Conservation (phyloP, 64 coral and sea anemone species). For the Porites australiensis region DNA sequence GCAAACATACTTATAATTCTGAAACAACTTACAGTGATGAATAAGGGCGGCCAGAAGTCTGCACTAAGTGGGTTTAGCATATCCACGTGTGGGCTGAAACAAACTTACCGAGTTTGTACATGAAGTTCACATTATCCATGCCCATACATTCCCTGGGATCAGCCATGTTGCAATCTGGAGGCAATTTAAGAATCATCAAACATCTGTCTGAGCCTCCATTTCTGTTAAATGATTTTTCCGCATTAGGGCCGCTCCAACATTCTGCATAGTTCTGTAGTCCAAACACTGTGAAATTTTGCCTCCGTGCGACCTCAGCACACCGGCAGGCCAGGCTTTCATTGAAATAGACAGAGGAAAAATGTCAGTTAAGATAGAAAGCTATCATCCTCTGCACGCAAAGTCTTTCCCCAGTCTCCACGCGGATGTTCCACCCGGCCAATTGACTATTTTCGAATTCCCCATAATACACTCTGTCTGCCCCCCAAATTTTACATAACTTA, state of each 20-base stretch:
- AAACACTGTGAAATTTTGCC: constrained; percentile 43
- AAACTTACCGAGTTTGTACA: constrained; percentile 45
- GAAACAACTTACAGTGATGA: too few species aligned
- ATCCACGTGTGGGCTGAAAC: too few species aligned
- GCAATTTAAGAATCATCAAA: constrained; percentile 20
- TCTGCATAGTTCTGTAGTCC: constrained; percentile 79
- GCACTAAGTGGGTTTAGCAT: too few species aligned
- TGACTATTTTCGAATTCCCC: too few species aligned
- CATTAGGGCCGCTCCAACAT: constrained; percentile 69
- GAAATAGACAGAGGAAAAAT: background rate
- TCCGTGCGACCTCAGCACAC: constrained; percentile 43
- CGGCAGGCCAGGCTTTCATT: constrained; percentile 74
- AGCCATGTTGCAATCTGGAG: background rate
- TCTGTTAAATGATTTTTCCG: constrained; percentile 18
- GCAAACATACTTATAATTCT: too few species aligned
- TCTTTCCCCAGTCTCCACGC: too few species aligned
- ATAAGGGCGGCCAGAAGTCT: too few species aligned
- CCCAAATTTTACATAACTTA: too few species aligned
- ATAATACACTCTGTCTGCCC: too few species aligned
- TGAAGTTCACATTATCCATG: constrained; percentile 22
- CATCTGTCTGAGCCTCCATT: constrained; percentile 19
- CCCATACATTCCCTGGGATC: constrained; percentile 66
- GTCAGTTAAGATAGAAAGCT: too few species aligned
- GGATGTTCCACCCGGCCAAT: too few species aligned
- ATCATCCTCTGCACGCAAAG: too few species aligned